These are phyloP conservation scores for Mycetomoellerius zeteki DNA, from an alignment of 1,140 invertebrate species.

Conservation along the genomic window DNA sequence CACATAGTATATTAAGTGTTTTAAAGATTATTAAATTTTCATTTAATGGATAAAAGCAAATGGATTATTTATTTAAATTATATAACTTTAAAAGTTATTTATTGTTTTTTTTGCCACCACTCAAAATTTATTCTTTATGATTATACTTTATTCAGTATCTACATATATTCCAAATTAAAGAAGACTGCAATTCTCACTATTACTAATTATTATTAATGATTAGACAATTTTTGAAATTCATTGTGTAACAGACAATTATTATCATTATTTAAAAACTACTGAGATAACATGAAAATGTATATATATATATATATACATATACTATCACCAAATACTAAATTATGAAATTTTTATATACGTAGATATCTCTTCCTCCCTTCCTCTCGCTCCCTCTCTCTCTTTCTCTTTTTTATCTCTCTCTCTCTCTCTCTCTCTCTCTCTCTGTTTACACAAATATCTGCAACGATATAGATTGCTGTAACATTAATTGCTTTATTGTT, in stretches of 20 bases:
- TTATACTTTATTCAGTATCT: background rate
- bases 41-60: background rate
- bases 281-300: background rate
- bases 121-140: slow-evolving; percentile 10
- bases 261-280: background rate
- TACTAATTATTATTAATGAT: background rate
- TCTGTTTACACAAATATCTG: background rate
- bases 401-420: no score
- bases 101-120: background rate
- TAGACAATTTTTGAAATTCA: background rate
- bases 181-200: background rate
- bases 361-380: no score
- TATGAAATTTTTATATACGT: slow-evolving; percentile 9
- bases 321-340: background rate
- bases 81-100: slow-evolving; percentile 11
- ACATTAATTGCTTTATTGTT: slow-evolving; percentile 32
- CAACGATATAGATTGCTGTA: background rate
- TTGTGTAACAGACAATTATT: background rate
- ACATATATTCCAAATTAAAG: background rate
- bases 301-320: no score
- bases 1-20: background rate
- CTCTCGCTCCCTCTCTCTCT: no score
- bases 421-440: background rate
- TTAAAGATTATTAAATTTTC: background rate
- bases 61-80: background rate